Percentiles rank a stretch among this genome's conserved stretches.
Conservation (phyloP, 2,113 vertebrate species). For the Abramis brama region DNA sequence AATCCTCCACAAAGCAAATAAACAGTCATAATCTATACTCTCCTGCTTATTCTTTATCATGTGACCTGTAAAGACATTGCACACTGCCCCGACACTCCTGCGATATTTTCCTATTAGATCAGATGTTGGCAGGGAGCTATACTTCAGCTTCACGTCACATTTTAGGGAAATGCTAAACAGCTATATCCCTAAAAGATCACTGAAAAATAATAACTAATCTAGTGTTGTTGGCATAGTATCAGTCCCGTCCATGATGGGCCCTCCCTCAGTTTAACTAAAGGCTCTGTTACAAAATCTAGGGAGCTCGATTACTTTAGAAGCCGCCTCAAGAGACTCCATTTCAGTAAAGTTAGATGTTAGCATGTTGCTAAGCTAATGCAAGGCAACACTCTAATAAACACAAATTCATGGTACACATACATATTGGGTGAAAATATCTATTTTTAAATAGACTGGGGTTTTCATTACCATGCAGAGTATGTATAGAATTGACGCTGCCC, state of each 20-base stretch:
- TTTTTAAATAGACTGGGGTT: background rate
- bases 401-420: background rate
- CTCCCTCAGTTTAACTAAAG: background rate
- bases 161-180: background rate
- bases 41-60: constrained; percentile 45
- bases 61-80: constrained; percentile 22
- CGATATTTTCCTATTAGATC: background rate
- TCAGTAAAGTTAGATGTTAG: background rate
- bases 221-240: background rate
- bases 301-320: background rate
- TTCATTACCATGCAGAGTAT: background rate
- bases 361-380: background rate
- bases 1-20: constrained; percentile 65
- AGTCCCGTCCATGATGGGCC: background rate
- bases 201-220: background rate
- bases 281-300: background rate
- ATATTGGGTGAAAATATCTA: background rate
- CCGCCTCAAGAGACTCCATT: background rate
- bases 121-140: constrained; percentile 2
- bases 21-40: constrained; percentile 63
- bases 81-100: constrained; percentile 14
- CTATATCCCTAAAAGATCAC: background rate
- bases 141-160: background rate
- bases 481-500: background rate
- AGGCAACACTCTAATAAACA: background rate